Conservation (phyloP, 2,113 vertebrate genomes). For the Epinephelus cyanopodus region DNA sequence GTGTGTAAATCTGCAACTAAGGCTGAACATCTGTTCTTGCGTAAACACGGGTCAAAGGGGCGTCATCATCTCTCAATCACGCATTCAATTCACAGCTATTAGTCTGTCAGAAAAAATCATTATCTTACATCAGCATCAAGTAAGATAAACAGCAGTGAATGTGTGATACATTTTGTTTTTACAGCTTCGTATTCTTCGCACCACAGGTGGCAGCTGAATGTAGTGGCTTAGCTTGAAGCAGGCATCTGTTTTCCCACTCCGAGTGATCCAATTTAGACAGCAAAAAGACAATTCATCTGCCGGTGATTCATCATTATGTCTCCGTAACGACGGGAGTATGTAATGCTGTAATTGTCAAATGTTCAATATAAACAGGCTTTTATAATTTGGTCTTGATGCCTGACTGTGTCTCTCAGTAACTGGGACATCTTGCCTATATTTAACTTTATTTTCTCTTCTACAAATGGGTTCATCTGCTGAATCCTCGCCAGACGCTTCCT, state of each 20-base stretch:
- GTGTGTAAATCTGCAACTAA: slow-evolving; percentile 16
- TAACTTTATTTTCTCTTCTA: slow-evolving; percentile 24
- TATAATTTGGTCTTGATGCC: slow-evolving; percentile 45
- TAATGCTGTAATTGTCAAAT: slow-evolving; percentile 32
- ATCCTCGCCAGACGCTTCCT: slow-evolving; percentile 24
- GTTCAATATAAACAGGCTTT: slow-evolving; percentile 38
- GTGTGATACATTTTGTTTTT: not conserved
- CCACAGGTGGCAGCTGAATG: slow-evolving; percentile 31
- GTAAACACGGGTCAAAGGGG: not conserved
- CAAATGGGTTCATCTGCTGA: slow-evolving; percentile 43
- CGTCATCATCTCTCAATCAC: not conserved
- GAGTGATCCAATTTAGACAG: slow-evolving; percentile 21
- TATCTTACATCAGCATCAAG: not conserved
- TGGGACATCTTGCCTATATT: slow-evolving; percentile 54
- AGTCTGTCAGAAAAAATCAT: not conserved
- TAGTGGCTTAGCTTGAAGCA: slow-evolving; percentile 15
- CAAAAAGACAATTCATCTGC: slow-evolving; percentile 38
- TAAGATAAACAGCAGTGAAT: not conserved
- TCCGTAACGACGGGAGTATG: slow-evolving; percentile 66
- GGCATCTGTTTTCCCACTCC: slow-evolving; percentile 31
- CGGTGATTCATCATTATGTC: slow-evolving; percentile 61
- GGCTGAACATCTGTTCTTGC: not conserved
- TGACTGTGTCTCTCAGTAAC: slow-evolving; percentile 44
- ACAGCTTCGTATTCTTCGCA: not conserved
- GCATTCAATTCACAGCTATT: not conserved